Evolutionary conservation across 1,140 invertebrate species (phyloP).

Genomic region (Pantala flavescens): DNA sequence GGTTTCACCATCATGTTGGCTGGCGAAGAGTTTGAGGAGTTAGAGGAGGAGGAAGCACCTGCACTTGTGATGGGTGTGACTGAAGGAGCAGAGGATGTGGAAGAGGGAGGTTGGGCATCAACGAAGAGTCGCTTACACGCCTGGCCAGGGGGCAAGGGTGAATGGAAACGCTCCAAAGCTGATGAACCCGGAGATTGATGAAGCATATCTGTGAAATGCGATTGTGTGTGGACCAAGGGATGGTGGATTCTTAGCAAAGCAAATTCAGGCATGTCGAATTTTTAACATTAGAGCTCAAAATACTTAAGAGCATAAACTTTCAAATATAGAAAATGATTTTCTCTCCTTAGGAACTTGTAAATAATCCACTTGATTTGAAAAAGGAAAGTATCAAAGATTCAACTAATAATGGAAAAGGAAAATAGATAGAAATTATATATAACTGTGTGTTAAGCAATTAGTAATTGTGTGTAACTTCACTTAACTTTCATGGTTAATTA

Average conservation of each 20-base stretch:
- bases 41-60: neutral
- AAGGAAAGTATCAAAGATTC: too few relatives aligned
- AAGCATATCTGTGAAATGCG: slow-evolving; percentile 19
- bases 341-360: too few relatives aligned
- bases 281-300: too few relatives aligned
- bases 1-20: slow-evolving; percentile 34
- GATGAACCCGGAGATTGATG: slow-evolving; percentile 40
- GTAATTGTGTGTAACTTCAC: too few relatives aligned
- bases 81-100: neutral
- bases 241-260: neutral
- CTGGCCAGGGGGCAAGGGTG: slow-evolving; percentile 38
- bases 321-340: too few relatives aligned
- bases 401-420: too few relatives aligned
- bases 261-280: too few relatives aligned
- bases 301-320: too few relatives aligned
- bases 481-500: too few relatives aligned
- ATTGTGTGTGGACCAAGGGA: slow-evolving; percentile 11
- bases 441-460: too few relatives aligned
- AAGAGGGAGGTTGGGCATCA: slow-evolving; percentile 29
- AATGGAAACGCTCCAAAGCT: slow-evolving; percentile 46
- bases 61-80: neutral
- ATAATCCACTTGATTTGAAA: too few relatives aligned
- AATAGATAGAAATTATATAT: too few relatives aligned
- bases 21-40: slow-evolving; percentile 23
- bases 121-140: slow-evolving; percentile 48